Evolutionary conservation across 2,888 invertebrate genomes (phyloP), one percentile per base, ranked within the genome.

Genomic region (Athrips mouffetella): DNA sequence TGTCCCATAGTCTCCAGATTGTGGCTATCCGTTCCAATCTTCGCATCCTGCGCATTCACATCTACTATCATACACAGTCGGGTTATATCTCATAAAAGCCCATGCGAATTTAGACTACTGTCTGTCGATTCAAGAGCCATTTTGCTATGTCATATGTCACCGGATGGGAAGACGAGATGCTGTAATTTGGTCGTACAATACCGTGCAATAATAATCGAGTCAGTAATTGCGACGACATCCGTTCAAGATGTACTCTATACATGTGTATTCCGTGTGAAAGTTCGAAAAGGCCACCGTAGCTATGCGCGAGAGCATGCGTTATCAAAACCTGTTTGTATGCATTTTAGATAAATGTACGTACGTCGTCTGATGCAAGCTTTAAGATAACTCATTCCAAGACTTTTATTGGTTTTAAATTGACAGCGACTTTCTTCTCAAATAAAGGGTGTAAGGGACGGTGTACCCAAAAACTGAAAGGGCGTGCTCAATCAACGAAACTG

Each of bases 81-180:
- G 63, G 53, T 65, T 68, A 45, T 21, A 13, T 15, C 16, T 15
- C 16, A 33, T 8, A 33, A 20, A 11, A n/a, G n/a, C 15, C 20
- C 21, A 31, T 7, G 15, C 16, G 33, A 23, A 35, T 45, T 11
- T 8, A n/a, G 7, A 8, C 18, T 15, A 33, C 13, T 3, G 11
- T 30, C 30, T 15, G 40, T 13, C 18, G 40, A 45, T 15, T 25
- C 25, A 35, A 10, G 8, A 11, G 16, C 11, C 16, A n/a, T n/a
- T n/a, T n/a, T n/a, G n/a, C n/a, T 27, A 15, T 10, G 27, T 1
- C 21, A 11, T 20, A 11, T 37, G 29, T 13, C 40, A 72, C 84
- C 83, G 87, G 86, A 86, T 84, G 86, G 82, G 80, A 82, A 84
- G 81, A 72, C 70, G 84, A 85, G 84, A 83, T 76, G 84, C 75